Base-by-base conservation (phyloP, 2,113 vertebrate genomes). In the Garra rufa region DNA sequence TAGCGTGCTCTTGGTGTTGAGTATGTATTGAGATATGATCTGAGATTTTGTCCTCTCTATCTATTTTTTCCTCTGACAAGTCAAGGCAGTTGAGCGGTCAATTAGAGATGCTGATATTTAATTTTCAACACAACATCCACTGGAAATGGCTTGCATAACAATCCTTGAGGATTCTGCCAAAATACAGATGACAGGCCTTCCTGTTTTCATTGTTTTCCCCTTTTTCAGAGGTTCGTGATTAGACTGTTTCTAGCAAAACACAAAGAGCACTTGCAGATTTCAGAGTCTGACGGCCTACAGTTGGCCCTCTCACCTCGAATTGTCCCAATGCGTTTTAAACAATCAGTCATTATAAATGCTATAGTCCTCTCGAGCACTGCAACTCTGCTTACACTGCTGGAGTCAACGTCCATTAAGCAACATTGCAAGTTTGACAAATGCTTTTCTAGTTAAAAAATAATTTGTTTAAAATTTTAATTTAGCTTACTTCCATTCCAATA, bases 61-160 rank as follows among this genome's bases (percentile, higher is more conserved):
- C 52, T 9, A 21, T 21, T 55, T n/a, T 55, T 21, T 55, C 2
- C 19, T 57, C 59, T 21, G 63, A 24, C 14, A 52, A 70, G 34
- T 41, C 24, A 84, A 78, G 50, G 44, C 61, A 63, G 48, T 55
- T 69, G 46, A 50, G 19, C 46, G n/a, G 34, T 73, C 34, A 71
- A 80, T 80, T 80, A 80, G 50, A 85, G 15, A 61, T 71, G 69
- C 44, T 85, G 57, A 59, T 43, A 24, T 46, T 76, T 52, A 3
- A 73, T 61, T 73, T 48, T 55, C 80, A 50, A 65, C 24, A n/a
- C 57, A 17, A 63, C 46, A 69, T 59, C 59, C 81, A 59, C 71
- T 71, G 44, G 55, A 83, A 84, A 80, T 73, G 55, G 34, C 46
- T 26, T 63, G 76, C 81, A 24, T 46, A 86, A 83, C 34, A 73